Evolutionary conservation across 2,888 invertebrate species (phyloP).

Genomic region (Venusia cambrica): DNA sequence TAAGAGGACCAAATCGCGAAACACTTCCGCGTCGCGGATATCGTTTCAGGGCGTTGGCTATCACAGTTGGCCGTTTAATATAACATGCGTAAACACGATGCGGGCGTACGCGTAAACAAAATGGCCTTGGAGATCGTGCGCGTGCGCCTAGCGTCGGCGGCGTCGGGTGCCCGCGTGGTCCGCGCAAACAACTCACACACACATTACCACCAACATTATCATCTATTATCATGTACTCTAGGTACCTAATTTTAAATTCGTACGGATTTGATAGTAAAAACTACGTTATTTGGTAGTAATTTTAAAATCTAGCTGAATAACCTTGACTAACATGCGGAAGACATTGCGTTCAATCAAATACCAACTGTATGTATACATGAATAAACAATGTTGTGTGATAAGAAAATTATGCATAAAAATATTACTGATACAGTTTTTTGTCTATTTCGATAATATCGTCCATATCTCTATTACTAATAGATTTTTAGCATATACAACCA

Average conservation of each 20-base stretch:
- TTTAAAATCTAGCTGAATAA: slow-evolving; percentile 21
- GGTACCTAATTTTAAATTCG: slow-evolving; percentile 45
- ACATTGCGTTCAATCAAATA: slow-evolving; percentile 20
- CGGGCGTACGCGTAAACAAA: slow-evolving; percentile 69
- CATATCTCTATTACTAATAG: background rate
- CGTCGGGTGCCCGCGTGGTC: slow-evolving; percentile 39
- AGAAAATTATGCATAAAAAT: background rate
- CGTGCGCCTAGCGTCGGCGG: slow-evolving; percentile 50
- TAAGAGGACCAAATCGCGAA: slow-evolving; percentile 50
- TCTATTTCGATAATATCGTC: background rate
- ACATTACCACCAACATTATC: slow-evolving; percentile 55
- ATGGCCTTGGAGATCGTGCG: slow-evolving; percentile 68
- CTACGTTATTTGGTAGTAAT: slow-evolving; percentile 29
- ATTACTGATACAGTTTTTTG: background rate
- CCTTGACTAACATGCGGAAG: slow-evolving; percentile 37
- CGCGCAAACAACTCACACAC: slow-evolving; percentile 52
- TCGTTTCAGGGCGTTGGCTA: slow-evolving; percentile 33
- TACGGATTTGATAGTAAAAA: slow-evolving; percentile 34
- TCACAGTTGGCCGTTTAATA: slow-evolving; percentile 48
- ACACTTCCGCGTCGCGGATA: slow-evolving; percentile 33
- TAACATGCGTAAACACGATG: slow-evolving; percentile 55
- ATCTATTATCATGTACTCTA: slow-evolving; percentile 52
- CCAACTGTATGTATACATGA: slow-evolving; percentile 14
- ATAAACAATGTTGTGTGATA: background rate
- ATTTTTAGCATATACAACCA: background rate